Conservation (phyloP, 1,140 invertebrate species). For the Heliconius himera region DNA sequence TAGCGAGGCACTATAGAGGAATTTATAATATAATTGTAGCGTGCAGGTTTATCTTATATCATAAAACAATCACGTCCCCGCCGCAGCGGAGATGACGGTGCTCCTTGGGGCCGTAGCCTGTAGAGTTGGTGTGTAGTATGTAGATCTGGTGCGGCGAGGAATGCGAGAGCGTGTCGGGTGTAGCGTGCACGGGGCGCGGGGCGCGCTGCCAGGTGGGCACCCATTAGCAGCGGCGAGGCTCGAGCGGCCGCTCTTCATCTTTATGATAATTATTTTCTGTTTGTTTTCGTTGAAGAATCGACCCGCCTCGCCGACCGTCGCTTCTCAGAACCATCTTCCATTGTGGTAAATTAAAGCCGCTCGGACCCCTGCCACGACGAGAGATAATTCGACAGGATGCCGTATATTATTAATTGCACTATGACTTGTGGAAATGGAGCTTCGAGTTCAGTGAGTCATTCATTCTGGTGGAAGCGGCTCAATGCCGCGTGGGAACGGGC, state of each 20-base stretch:
- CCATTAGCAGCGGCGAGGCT: slow-evolving; percentile 75
- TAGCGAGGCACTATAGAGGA: background rate
- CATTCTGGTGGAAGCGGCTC: slow-evolving; percentile 67
- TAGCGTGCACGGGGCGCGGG: slow-evolving; percentile 34
- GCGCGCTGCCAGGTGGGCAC: slow-evolving; percentile 73
- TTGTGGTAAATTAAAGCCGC: slow-evolving; percentile 81
- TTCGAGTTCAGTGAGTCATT: slow-evolving; percentile 80
- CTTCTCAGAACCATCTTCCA: slow-evolving; percentile 79
- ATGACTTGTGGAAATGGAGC: slow-evolving; percentile 80
- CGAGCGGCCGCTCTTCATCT: slow-evolving; percentile 80
- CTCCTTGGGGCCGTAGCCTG: slow-evolving; percentile 32
- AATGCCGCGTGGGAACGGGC: slow-evolving; percentile 70
- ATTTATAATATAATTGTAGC: slow-evolving; percentile 8
- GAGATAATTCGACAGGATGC: slow-evolving; percentile 82
- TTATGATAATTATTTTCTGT: slow-evolving; percentile 82
- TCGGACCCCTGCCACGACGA: slow-evolving; percentile 79
- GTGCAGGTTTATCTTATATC: slow-evolving; percentile 41
- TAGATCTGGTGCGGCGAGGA: slow-evolving; percentile 34
- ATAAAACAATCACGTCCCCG: slow-evolving; percentile 61
- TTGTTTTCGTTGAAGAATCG: slow-evolving; percentile 81
- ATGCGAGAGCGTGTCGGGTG: too few species aligned
- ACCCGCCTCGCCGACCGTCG: slow-evolving; percentile 73
- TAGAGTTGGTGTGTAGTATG: slow-evolving; percentile 24
- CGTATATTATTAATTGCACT: slow-evolving; percentile 82
- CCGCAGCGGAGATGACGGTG: slow-evolving; percentile 47